Base-by-base conservation (phyloP, 1,140 invertebrate species). In the Lordiphosa mommai region DNA sequence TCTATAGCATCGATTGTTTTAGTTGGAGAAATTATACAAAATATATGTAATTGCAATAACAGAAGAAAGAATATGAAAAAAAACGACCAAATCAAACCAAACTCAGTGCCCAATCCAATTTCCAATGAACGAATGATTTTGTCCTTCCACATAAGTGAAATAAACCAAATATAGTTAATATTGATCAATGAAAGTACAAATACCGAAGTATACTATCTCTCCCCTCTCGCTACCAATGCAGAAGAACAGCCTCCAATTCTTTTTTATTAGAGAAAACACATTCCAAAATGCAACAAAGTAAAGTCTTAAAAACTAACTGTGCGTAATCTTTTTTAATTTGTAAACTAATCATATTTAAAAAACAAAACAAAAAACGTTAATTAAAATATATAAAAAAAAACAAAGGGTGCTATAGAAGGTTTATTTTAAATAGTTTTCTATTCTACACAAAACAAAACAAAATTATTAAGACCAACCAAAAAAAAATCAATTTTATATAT, bases 1-100 rank as follows among this genome's bases (percentile, higher is more conserved):
- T 88, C 88, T 89, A 89, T 89, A 89, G 88, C 88, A 89, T 88
- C 88, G 71, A 79, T 84, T 84, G 82, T 86, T 84, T 88, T 82
- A 71, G 48, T 63, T 70, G 60, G 76, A 80, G 38, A 61, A 16
- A 70, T 38, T 37, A 20, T n/a, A 12, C 47, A 37, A 12, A 3
- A 47, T 6, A 48, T 6, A 10, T 3, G 23, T 33, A 60, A 46
- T 50, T 16, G 34, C 64, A 59, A 41, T 50, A 41, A 13, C 58
- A 63, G 14, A 36, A 55, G 50, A 20, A 52, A 9, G n/a, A 17
- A n/a, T n/a, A n/a, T n/a, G n/a, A 30, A 33, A 46, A 20, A 13
- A 61, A 46, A 41, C 13, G 12, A 48, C 12, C 12, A 32, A 29
- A 38, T 6, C 43, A 51, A 63, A 63, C 47, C 59, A 60, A 63